Percentiles rank a stretch among this genome's conserved stretches.
Conservation (phyloP, 2,113 vertebrate genomes). For the Hippocampus mohnikei region DNA sequence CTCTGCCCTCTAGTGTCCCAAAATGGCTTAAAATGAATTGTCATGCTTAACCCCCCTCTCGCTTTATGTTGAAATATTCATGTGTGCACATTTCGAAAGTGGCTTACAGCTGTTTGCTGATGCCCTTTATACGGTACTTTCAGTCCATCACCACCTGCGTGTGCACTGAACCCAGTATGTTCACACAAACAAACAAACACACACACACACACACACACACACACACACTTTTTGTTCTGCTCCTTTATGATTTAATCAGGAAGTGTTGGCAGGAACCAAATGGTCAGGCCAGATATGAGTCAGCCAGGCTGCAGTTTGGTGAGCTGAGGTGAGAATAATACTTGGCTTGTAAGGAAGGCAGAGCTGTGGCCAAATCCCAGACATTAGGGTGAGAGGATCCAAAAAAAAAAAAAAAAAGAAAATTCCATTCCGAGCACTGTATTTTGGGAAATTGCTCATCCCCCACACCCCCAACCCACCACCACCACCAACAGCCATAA, state of each 20-base stretch:
- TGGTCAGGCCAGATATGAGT: conserved; percentile 71
- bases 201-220: too few species aligned
- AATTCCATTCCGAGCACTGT: conserved; percentile 34
- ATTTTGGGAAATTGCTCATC: conserved; percentile 22
- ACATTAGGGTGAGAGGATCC: conserved; percentile 32
- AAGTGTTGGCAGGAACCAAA: conserved; percentile 70
- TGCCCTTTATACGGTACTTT: conserved; percentile 38
- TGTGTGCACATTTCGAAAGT: conserved; percentile 34
- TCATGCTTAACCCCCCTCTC: conserved; percentile 11
- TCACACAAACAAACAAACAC: conserved; percentile 26
- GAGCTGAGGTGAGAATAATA: conserved; percentile 74
- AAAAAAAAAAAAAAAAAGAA: background rate
- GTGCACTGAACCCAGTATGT: conserved; percentile 47
- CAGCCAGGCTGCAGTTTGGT: conserved; percentile 70
- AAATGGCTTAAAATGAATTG: conserved; percentile 26
- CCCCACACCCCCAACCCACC: too few species aligned
- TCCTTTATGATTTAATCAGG: conserved; percentile 72
- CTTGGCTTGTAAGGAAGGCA: conserved; percentile 52
- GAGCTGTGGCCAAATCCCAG: conserved; percentile 49
- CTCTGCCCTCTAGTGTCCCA: conserved; percentile 57
- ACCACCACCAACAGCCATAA: conserved; percentile 3
- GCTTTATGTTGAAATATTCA: conserved; percentile 29
- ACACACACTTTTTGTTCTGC: conserved; percentile 36
- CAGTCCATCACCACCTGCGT: conserved; percentile 50
- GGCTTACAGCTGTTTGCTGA: conserved; percentile 30